phyloP scores from a whole-genome alignment of 2,888 invertebrate genomes.

The Rhingia rostrata region DNA sequence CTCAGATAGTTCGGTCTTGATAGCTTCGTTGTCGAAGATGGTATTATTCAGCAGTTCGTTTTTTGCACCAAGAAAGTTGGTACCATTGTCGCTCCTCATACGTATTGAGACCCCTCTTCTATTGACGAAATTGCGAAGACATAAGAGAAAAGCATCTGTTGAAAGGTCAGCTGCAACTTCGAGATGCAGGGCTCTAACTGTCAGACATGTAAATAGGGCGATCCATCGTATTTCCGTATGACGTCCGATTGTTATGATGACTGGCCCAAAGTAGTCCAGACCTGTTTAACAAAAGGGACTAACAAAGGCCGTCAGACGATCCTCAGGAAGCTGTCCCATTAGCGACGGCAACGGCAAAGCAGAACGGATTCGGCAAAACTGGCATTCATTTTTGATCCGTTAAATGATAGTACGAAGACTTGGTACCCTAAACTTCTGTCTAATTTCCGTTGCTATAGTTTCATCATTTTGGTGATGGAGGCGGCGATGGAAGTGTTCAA shows the following conservation, averaged over 20 bases:
- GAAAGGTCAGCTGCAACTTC: constrained; percentile 29
- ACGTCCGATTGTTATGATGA: too few species aligned
- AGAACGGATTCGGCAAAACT: too few species aligned
- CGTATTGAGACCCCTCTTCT: constrained; percentile 34
- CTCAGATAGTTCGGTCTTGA: too few species aligned
- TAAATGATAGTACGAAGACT: constrained; percentile 38
- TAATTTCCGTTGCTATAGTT: too few species aligned
- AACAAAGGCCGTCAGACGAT: constrained; percentile 24
- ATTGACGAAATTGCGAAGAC: constrained; percentile 64
- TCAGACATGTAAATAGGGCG: too few species aligned
- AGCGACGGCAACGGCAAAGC: constrained; percentile 47
- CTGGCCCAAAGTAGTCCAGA: too few species aligned
- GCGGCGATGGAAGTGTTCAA: too few species aligned
- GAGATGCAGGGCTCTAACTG: too few species aligned
- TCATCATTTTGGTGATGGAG: too few species aligned
- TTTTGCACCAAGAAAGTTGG: constrained; percentile 54
- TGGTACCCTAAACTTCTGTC: constrained; percentile 30
- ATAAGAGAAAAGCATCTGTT: constrained; percentile 55
- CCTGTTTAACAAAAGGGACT: constrained; percentile 48
- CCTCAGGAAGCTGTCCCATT: constrained; percentile 56
- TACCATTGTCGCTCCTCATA: constrained; percentile 34
- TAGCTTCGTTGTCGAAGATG: too few species aligned
- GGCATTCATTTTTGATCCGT: constrained; percentile 50
- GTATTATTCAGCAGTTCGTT: constrained; percentile 9
- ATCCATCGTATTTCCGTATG: too few species aligned